phyloP scores from a whole-genome alignment of 2,888 invertebrate species.

The Tanytarsus gracilentus region DNA sequence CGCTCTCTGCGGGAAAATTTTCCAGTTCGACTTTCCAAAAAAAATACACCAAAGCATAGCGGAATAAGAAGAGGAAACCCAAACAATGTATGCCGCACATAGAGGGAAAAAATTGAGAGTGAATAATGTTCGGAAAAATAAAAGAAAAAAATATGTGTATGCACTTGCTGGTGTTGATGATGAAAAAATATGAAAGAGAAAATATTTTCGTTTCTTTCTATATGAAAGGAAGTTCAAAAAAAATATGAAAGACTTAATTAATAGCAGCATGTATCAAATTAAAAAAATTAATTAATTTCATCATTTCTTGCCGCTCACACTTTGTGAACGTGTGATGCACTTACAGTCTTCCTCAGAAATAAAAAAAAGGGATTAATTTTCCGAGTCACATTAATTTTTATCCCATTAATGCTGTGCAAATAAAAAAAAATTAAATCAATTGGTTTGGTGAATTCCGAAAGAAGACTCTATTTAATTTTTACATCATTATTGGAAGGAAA shows the following conservation, averaged over 20 bases:
- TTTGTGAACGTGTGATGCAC: background rate
- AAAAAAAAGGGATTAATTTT: no score
- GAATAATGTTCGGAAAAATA: no score
- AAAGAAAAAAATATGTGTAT: conserved; percentile 1
- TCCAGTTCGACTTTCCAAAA: background rate
- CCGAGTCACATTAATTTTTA: no score
- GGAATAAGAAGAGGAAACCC: no score
- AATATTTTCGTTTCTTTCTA: background rate
- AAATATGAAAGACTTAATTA: conserved; percentile 15
- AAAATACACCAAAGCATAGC: background rate
- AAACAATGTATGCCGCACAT: no score
- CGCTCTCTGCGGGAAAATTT: background rate
- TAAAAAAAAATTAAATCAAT: no score
- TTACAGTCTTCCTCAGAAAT: background rate
- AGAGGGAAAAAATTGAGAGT: no score
- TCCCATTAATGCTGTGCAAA: no score
- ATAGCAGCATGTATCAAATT: conserved; percentile 2
- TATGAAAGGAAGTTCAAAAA: conserved; percentile 10
- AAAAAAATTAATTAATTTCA: conserved; percentile 12
- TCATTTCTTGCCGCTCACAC: conserved; percentile 6
- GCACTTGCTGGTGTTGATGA: background rate
- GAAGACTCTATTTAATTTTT: no score
- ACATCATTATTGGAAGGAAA: no score
- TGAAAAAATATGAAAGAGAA: background rate
- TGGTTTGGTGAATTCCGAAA: no score